phyloP scores from a whole-genome alignment of 1,140 invertebrate genomes.

The Drosophila cardini region DNA sequence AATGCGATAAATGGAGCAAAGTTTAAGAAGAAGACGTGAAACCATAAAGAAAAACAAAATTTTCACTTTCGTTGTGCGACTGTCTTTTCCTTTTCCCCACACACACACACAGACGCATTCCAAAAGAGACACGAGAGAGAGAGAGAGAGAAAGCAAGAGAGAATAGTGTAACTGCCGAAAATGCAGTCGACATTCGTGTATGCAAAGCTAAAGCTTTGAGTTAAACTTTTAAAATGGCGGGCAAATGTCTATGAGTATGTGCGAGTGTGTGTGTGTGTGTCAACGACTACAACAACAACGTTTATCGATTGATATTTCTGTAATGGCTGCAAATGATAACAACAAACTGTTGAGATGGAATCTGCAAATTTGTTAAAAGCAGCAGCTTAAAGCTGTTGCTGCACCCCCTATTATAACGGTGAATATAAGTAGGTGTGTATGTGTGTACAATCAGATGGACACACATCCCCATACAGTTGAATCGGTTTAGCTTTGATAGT shows the following conservation, averaged over 20 bases:
- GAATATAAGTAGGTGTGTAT: background rate
- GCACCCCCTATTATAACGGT: background rate
- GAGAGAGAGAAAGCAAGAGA: background rate
- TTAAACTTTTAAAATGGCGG: slow-evolving; percentile 77
- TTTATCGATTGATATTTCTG: slow-evolving; percentile 52
- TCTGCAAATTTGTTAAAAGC: slow-evolving; percentile 39
- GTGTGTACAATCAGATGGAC: background rate
- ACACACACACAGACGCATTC: slow-evolving; percentile 13
- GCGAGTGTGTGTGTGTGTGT: slow-evolving; percentile 30
- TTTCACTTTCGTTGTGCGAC: slow-evolving; percentile 53
- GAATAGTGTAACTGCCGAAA: slow-evolving; percentile 23
- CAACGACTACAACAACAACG: slow-evolving; percentile 23
- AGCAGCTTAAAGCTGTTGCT: slow-evolving; percentile 34
- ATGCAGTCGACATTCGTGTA: slow-evolving; percentile 34
- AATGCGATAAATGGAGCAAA: slow-evolving; percentile 50
- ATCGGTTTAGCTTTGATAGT: slow-evolving; percentile 11
- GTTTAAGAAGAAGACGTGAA: slow-evolving; percentile 37
- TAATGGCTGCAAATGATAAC: slow-evolving; percentile 45
- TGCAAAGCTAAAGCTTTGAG: slow-evolving; percentile 66
- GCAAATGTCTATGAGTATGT: slow-evolving; percentile 12
- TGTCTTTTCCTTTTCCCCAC: slow-evolving; percentile 31
- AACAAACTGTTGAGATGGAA: slow-evolving; percentile 62
- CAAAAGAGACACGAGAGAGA: background rate
- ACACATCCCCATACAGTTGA: slow-evolving; percentile 9
- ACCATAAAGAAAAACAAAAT: slow-evolving; percentile 40